A percentile compares a stretch with the other conserved stretches of the same genome.
Evolutionary conservation across 2,797 vertebrate species (phyloP).

Genomic region (Petrocephalus sullivani): DNA sequence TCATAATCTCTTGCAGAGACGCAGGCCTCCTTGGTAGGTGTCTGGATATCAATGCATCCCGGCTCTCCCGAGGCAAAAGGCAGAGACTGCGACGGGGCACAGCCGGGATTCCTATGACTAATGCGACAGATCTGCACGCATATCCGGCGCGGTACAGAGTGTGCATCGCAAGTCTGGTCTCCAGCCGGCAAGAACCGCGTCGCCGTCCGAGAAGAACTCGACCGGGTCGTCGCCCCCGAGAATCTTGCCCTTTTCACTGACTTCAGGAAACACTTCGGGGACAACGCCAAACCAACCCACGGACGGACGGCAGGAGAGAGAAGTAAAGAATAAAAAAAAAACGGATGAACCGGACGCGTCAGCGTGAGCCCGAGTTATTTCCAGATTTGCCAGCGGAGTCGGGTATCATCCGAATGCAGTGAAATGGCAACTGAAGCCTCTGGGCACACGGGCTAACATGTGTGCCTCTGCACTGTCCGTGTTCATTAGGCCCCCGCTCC

Average conservation of each 20-base stretch:
- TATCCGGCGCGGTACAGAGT: not conserved
- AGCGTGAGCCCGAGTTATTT: not conserved
- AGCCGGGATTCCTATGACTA: not conserved
- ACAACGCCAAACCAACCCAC: not conserved
- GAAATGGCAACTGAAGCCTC: conserved; percentile 18
- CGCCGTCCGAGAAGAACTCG: not conserved
- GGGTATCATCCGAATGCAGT: conserved; percentile 8
- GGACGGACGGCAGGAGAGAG: not conserved
- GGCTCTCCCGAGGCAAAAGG: not conserved
- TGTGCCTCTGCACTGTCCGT: conserved; percentile 1
- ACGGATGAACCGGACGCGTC: not conserved
- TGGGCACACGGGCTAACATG: not conserved
- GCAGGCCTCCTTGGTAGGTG: not conserved
- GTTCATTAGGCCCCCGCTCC: conserved; percentile 6
- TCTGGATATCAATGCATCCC: not conserved
- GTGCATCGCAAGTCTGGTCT: not conserved
- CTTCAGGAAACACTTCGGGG: conserved; percentile 16
- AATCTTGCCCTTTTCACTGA: not conserved
- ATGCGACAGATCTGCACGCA: not conserved
- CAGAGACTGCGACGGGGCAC: too few relatives aligned
- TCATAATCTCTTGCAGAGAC: not conserved
- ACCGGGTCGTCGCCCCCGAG: not conserved
- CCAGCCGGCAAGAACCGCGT: not conserved
- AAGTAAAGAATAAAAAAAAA: not conserved
- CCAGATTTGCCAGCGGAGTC: not conserved